Base-by-base conservation (phyloP, 2,888 invertebrate genomes). In the Anoncus sp. region DNA sequence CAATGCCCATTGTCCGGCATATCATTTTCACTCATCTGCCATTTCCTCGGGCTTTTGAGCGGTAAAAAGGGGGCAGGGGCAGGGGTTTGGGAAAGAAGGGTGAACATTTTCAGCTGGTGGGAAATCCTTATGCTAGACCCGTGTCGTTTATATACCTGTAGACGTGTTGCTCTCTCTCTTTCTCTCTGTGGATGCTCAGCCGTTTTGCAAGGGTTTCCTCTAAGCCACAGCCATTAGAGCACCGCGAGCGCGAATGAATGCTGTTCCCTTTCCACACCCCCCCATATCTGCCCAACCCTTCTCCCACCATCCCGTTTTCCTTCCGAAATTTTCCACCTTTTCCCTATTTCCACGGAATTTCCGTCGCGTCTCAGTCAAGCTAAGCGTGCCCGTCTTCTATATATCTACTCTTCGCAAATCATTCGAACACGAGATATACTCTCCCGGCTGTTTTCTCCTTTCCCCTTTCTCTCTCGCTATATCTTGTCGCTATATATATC, bases 1-100 rank as follows among this genome's bases (percentile, higher is more conserved):
- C 87, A 88, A 88, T 88, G 84, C 85, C 88, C 86, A 88, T 89
- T 89, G 89, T 89, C 88, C 88, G 81, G 87, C 87, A 88, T 88
- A 89, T 88, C 87, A 89, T 89, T 89, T 89, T 87, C 88, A 85
- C 87, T 87, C 85, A 85, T 85, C 84, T 82, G 80, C 81, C 76
- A 87, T 87, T 88, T 88, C 86, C 88, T 86, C 84, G 84, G 74
- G 83, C 82, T 67, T 77, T 75, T 62, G 76, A 76, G 82, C 79
- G 80, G 80, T 65, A 59, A 69, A 78, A 76, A 79, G 72, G 76
- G 75, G 66, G 79, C n/a, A 74, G 69, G 65, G 75, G 49, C n/a
- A 51, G 51, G 75, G 82, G 82, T n/a, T n/a, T n/a, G 63, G 78
- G 76, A 51, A 66, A 69, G 24, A n/a, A 60, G 43, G 77, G 79